Evolutionary conservation across 2,888 invertebrate species (phyloP), one percentile per base, ranked within the genome.

Genomic region (Eupithecia insigniata): DNA sequence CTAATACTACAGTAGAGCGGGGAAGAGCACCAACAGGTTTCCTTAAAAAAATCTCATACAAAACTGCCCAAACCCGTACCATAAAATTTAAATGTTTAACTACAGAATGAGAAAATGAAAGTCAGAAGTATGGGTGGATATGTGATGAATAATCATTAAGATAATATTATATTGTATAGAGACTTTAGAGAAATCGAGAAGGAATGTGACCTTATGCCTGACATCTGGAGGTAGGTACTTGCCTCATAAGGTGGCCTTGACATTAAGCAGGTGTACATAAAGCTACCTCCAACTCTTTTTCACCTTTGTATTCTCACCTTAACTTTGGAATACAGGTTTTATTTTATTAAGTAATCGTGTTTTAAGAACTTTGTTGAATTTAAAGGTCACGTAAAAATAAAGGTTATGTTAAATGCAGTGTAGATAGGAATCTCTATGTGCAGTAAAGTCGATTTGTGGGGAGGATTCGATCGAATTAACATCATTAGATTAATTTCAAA

Each of bases 161-260:
- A 12, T 46, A n/a, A n/a, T 51, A 55, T 55, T 34, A 83, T 83
- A 84, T 85, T 81, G 67, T 72, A 58, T 30, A 46, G 55, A 68
- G 77, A 78, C 75, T 84, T 84, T 85, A 85, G 90, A 90, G 92
- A 93, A 91, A 92, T 92, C 92, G 86, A 86, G 83, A 82, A 80
- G 85, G 84, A 84, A 83, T 84, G 36, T 67, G 46, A 73, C 73
- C 69, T 71, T 73, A 64, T 18, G 43, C 32, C 60, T 72, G 78
- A 81, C 81, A 81, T 87, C 88, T 55, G 26, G 55, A 55, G 87
- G 88, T 87, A 85, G 79, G 62, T 22, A 36, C 64, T 36, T 64
- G 60, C 69, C 36, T 65, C 75, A 73, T 69, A 73, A 73, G 26
- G 43, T 71, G 78, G 72, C 79, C 79, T 79, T 79, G 79, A 77